Evolutionary conservation across 2,888 invertebrate species (phyloP), one percentile per base, ranked within the genome.

Genomic region (Tethea ocularis): DNA sequence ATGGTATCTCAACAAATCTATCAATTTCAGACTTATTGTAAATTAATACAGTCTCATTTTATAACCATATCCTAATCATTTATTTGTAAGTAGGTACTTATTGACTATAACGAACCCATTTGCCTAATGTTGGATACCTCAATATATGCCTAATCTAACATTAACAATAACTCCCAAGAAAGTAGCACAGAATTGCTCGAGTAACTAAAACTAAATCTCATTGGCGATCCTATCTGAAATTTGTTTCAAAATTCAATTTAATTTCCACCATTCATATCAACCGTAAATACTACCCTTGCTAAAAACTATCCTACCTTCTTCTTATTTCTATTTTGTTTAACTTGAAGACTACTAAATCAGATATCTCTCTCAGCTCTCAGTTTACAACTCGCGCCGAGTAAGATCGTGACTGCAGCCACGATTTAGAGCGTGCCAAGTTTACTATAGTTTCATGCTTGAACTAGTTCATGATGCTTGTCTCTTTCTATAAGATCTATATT

Each of bases 401-500:
- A 59, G 66, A 66, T 88, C 86, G 88, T 88, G 88, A 87, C 87
- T 82, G 62, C 66, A 72, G 63, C 73, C 82, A 79, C 78, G 80
- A 84, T 81, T 75, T 75, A 72, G 80, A 84, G 78, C 84, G 74
- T 77, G 83, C 80, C 79, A 83, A 86, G 83, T 84, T 85, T 82
- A 82, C 75, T 78, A 82, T 24, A 54, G 54, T 72, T 75, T 67
- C 76, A 72, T 74, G 80, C 74, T 79, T 75, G 76, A 84, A 86
- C 85, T 85, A 84, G 83, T 85, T 88, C 82, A 82, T 74, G 78
- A 79, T 72, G 69, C 67, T 78, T 77, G 72, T 72, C 69, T 78
- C 71, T 75, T 73, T 75, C 65, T 69, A 66, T 75, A 67, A 29
- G 22, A 64, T 62, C 60, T 71, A 66, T 72, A 68, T 70, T 10